Evolutionary conservation across 2,797 vertebrate species (phyloP), one percentile per base, ranked within the genome.

Genomic region (Urosaurus nigricauda): DNA sequence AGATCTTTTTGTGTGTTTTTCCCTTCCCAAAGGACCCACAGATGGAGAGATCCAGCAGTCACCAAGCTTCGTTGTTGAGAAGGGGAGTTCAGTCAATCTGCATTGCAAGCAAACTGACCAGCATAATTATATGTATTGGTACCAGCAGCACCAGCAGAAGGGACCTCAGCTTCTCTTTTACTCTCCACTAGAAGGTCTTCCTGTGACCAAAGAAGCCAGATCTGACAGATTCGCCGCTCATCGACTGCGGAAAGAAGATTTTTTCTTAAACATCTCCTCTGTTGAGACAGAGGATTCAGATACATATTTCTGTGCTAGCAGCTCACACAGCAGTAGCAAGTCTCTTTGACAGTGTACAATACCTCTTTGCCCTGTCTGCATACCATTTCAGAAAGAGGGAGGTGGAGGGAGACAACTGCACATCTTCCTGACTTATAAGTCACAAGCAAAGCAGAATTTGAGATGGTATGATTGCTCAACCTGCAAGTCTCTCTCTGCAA

Each of bases 241-340:
- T 24, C 51, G 37, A 16, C 32, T 3, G n/a, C 0, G 0, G 26
- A 60, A 75, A 13, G 88, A 87, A 63, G 1, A 14, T 16, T 85
- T 75, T 40, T 37, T 3, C 6, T 85, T 93, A 17, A 79, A 93
- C 32, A 84, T 90, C 71, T 35, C 81, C 2, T 7, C 60, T 29
- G 4, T 19, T 0, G 53, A 84, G 70, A 60, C 1, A 0, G 65
- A 83, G 37, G 89, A 93, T 16, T 89, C 82, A 1, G 85, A 87
- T 0, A 0, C 58, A 4, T 92, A 93, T 83, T 43, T 93, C 58
- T 93, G 92, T 58, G 80, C 92, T 79, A 93, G 90, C 83, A 92
- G 94, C 1, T 11, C 89, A 2, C 89, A 87, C 92, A 88, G 70
- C 58, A 58, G 51, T 2, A 29, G 13, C 37, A 47, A 68, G 68